These are phyloP conservation scores for Marisa cornuarietis DNA, from an alignment of 1,140 invertebrate species.

Conservation along the genomic window DNA sequence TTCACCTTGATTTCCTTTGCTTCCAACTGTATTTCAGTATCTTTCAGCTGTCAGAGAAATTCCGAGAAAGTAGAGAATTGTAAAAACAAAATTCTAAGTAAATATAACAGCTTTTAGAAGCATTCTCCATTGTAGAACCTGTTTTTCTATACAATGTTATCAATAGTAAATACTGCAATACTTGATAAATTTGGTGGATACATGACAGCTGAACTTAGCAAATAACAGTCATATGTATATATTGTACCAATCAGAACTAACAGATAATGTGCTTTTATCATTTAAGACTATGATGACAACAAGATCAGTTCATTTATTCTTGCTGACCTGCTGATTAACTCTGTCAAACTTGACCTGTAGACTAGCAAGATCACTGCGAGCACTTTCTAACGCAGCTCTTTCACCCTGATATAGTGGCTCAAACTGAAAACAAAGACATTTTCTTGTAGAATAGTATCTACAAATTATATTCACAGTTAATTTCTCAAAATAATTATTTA, in stretches of 20 bases:
- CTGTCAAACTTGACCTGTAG: slow-evolving; percentile 61
- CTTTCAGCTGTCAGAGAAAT: slow-evolving; percentile 45
- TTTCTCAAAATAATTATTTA: no score
- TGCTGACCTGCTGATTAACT: slow-evolving; percentile 47
- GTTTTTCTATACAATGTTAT: not conserved
- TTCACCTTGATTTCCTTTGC: slow-evolving; percentile 60
- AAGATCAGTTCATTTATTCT: no score
- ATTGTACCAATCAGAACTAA: no score
- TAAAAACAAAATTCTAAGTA: not conserved
- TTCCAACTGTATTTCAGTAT: slow-evolving; percentile 54
- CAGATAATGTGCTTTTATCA: no score
- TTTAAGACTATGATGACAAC: no score
- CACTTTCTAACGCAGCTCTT: slow-evolving; percentile 47
- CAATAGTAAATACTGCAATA: not conserved
- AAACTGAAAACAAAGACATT: slow-evolving; percentile 31
- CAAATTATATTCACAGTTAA: no score
- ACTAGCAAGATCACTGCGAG: slow-evolving; percentile 55
- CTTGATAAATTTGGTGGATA: not conserved
- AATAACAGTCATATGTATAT: no score
- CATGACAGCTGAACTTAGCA: no score
- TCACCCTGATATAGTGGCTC: slow-evolving; percentile 47
- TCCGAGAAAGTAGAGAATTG: not conserved
- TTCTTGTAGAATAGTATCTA: not conserved
- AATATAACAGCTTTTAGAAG: slow-evolving; percentile 12
- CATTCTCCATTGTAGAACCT: not conserved